A percentile compares a stretch with the other conserved stretches of the same genome.
Evolutionary conservation across 2,888 invertebrate species (phyloP).

Genomic region (Melieria picta): DNA sequence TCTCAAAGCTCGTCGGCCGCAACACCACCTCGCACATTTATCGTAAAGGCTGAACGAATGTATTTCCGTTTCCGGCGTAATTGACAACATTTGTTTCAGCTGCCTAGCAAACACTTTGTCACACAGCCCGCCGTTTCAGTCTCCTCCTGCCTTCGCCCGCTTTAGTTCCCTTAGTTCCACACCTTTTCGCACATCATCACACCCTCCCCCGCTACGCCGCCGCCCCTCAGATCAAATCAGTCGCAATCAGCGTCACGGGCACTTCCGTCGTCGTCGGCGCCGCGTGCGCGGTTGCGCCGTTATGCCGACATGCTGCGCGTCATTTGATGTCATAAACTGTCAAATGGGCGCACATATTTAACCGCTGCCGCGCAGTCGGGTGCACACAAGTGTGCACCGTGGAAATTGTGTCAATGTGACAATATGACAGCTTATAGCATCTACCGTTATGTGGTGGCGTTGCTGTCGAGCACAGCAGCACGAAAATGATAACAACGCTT

Average conservation of each 20-base stretch:
- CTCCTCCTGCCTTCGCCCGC: background rate
- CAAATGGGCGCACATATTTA: constrained; percentile 12
- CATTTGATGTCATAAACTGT: constrained; percentile 22
- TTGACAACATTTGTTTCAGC: constrained; percentile 4
- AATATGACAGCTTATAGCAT: background rate
- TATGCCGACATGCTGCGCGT: background rate
- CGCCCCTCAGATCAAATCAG: constrained; percentile 5
- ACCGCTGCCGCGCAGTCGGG: background rate
- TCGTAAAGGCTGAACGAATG: background rate
- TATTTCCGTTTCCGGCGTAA: constrained; percentile 1
- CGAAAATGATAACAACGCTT: constrained; percentile 17
- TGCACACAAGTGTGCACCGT: constrained; percentile 5
- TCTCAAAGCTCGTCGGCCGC: background rate
- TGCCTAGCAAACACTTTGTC: background rate
- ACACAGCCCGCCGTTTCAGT: background rate
- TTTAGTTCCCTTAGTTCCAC: background rate
- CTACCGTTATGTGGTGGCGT: background rate
- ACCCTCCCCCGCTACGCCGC: background rate
- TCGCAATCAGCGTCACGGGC: background rate
- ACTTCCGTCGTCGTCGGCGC: background rate
- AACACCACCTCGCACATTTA: background rate
- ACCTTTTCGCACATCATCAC: background rate
- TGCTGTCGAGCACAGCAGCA: constrained; percentile 1
- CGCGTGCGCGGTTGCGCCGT: background rate
- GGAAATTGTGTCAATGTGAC: constrained; percentile 26